phyloP scores from a whole-genome alignment of 2,113 vertebrate species.

The Calcarius ornatus region DNA sequence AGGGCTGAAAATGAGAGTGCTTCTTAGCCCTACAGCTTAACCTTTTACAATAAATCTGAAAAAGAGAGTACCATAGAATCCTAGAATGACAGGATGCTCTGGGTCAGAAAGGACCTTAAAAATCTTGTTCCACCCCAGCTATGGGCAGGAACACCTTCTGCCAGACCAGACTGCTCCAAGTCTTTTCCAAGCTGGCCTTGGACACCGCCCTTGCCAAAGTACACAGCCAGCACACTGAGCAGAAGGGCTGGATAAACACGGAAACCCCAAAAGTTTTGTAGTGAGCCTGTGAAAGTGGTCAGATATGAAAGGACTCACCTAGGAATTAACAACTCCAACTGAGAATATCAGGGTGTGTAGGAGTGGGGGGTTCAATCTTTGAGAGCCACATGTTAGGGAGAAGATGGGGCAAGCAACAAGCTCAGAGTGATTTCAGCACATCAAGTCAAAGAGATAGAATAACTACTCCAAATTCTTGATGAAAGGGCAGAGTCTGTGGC shows the following conservation, averaged over 20 bases:
- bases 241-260: background rate
- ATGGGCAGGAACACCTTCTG: background rate
- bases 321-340: background rate
- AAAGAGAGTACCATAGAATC: background rate
- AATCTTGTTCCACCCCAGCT: rapidly evolving
- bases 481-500: background rate
- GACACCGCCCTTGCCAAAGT: background rate
- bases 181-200: background rate
- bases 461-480: background rate
- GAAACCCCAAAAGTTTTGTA: background rate
- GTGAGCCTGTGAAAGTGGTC: background rate
- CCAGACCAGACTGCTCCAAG: background rate
- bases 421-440: background rate
- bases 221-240: background rate
- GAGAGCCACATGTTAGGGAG: background rate
- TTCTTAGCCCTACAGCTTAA: background rate
- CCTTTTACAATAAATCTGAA: background rate
- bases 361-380: background rate
- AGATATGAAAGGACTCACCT: background rate
- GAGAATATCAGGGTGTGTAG: rapidly evolving
- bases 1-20: background rate
- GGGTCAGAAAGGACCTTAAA: background rate
- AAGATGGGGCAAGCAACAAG: background rate
- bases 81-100: background rate
- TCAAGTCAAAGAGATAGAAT: background rate